phyloP scores from a whole-genome alignment of 1,140 invertebrate species.

The Apocrypta bakeri region DNA sequence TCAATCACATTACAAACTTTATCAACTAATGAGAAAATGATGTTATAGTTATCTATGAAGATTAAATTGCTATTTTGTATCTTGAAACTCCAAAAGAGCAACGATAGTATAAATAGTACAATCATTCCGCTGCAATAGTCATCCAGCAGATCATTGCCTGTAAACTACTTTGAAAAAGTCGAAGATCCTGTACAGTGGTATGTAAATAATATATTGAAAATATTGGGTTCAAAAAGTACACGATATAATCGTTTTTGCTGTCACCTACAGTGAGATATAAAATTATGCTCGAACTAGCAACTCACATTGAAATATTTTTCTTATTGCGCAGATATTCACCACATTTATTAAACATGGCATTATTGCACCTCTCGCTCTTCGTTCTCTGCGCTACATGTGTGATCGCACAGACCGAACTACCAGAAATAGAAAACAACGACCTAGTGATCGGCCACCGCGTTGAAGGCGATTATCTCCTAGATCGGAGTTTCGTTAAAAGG shows the following conservation, averaged over 20 bases:
- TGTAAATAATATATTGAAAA: background rate
- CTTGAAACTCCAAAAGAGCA: too few species aligned
- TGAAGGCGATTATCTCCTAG: conserved; percentile 56
- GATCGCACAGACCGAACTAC: background rate
- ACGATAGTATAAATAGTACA: too few species aligned
- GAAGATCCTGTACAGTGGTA: too few species aligned
- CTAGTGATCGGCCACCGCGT: conserved; percentile 56
- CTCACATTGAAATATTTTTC: background rate
- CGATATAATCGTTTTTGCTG: background rate
- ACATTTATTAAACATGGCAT: background rate
- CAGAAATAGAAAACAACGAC: conserved; percentile 52
- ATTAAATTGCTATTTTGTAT: background rate
- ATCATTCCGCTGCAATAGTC: too few species aligned
- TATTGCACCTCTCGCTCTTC: background rate
- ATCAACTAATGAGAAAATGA: background rate
- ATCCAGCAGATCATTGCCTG: too few species aligned
- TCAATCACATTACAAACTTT: background rate
- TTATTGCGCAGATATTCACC: too few species aligned
- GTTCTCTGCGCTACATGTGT: background rate
- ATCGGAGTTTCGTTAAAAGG: conserved; percentile 55
- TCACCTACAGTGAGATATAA: background rate
- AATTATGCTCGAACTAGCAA: background rate
- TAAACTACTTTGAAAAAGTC: too few species aligned
- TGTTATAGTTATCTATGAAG: background rate
- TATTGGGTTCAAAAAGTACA: background rate